These are phyloP conservation scores for Nineta flava DNA, from an alignment of 2,888 invertebrate genomes.

Conservation along the genomic window DNA sequence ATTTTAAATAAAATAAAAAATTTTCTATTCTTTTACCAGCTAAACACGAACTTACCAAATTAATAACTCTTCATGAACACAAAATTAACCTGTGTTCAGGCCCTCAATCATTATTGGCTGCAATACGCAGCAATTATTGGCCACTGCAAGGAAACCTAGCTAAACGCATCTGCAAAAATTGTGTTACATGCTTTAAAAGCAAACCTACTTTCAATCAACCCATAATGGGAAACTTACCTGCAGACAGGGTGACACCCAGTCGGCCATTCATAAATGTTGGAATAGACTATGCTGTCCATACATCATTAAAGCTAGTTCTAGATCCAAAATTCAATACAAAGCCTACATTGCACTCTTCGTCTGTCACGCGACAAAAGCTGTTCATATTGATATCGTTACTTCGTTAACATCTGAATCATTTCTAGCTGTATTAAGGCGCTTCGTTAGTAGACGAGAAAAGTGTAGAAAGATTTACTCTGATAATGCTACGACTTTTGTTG, in stretches of 20 bases:
- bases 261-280: slow-evolving; percentile 12
- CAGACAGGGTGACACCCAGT: slow-evolving; percentile 6
- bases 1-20: slow-evolving; percentile 9
- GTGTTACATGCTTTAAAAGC: slow-evolving; percentile 10
- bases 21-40: slow-evolving; percentile 9
- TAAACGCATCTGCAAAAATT: slow-evolving; percentile 7
- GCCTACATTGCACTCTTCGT: slow-evolving; percentile 16
- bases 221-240: slow-evolving; percentile 17
- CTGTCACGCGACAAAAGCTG: slow-evolving; percentile 18
- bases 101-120: slow-evolving; percentile 8
- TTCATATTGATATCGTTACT: slow-evolving; percentile 19
- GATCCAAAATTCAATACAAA: too few relatives aligned
- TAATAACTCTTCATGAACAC: slow-evolving; percentile 13
- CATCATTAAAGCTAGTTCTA: too few relatives aligned
- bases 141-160: slow-evolving; percentile 8
- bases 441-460: slow-evolving; percentile 18
- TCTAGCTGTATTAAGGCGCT: slow-evolving; percentile 17
- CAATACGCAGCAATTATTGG: slow-evolving; percentile 10
- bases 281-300: slow-evolving; percentile 14
- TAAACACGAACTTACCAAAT: slow-evolving; percentile 7
- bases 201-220: slow-evolving; percentile 10
- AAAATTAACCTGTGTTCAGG: slow-evolving; percentile 11
- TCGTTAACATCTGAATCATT: slow-evolving; percentile 18
- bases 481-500: slow-evolving; percentile 20
- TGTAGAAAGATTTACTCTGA: slow-evolving; percentile 17